A percentile compares a stretch with the other conserved stretches of the same genome.
Conservation (phyloP, 2,113 vertebrate genomes). For the Prietella phreatophila region DNA sequence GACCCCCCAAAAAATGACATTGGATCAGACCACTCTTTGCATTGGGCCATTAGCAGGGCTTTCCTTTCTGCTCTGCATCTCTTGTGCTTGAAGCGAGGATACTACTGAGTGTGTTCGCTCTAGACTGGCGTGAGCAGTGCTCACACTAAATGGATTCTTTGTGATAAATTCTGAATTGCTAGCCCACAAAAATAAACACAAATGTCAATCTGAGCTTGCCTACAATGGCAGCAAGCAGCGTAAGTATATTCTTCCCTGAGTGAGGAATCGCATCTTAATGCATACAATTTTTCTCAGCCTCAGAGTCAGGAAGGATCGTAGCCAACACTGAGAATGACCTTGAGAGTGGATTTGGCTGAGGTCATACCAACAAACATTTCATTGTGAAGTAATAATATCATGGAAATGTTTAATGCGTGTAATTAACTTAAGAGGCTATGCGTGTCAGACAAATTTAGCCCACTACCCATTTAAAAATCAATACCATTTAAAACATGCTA, state of each 20-base stretch:
- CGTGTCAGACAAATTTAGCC: conserved; percentile 16
- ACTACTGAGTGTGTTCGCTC: conserved; percentile 12
- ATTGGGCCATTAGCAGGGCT: conserved; percentile 12
- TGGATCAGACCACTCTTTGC: conserved; percentile 28
- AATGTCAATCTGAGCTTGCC: conserved; percentile 47
- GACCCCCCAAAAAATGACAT: background rate
- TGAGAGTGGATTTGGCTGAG: conserved; percentile 31
- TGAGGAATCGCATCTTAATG: conserved; percentile 48
- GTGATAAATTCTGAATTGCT: conserved; percentile 44
- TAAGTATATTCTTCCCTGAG: conserved; percentile 46
- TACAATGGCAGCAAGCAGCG: conserved; percentile 42
- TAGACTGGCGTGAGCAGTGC: conserved; percentile 26
- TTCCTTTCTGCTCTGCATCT: conserved; percentile 28
- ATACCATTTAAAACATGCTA: background rate
- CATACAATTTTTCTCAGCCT: conserved; percentile 37
- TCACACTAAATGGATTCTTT: conserved; percentile 46
- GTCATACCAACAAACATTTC: conserved; percentile 24
- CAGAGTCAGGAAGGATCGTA: conserved; percentile 32
- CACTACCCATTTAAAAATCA: conserved; percentile 27
- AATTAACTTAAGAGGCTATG: conserved; percentile 31
- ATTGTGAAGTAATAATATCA: background rate
- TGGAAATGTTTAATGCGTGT: conserved; percentile 26
- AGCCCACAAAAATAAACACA: conserved; percentile 49
- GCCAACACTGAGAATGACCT: conserved; percentile 34
- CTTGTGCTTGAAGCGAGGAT: background rate